These are phyloP conservation scores for Hyperoplus lanceolatus DNA, from an alignment of 2,797 vertebrate species.

Conservation along the genomic window DNA sequence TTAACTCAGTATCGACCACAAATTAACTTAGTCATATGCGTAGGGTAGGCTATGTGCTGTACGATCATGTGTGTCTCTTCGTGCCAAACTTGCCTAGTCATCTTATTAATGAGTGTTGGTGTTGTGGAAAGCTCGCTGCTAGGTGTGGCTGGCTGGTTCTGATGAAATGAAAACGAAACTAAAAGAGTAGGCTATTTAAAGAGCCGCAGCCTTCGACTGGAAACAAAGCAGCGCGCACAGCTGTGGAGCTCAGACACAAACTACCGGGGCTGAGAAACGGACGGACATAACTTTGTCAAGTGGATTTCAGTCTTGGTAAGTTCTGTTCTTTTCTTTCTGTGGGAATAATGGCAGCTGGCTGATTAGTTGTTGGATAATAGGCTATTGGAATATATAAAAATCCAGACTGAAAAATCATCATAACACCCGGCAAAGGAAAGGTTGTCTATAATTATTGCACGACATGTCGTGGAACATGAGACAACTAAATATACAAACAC, in stretches of 20 bases:
- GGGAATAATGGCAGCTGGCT: not conserved
- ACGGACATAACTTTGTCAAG: not conserved
- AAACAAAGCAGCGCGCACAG: not conserved
- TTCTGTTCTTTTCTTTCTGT: not conserved
- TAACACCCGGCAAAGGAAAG: too few species aligned
- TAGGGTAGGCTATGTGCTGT: too few species aligned
- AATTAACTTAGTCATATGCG: not conserved
- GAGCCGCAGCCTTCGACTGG: not conserved
- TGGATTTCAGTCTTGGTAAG: slow-evolving; percentile 26
- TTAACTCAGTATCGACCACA: too few species aligned
- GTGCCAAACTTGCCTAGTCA: not conserved
- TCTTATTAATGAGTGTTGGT: too few species aligned
- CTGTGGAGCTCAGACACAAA: not conserved
- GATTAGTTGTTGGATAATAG: not conserved
- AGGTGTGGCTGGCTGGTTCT: slow-evolving; percentile 27
- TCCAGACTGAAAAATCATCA: too few species aligned
- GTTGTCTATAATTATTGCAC: too few species aligned
- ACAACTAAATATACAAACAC: not conserved
- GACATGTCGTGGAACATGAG: too few species aligned
- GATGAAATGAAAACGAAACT: slow-evolving; percentile 68
- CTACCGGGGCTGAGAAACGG: too few species aligned
- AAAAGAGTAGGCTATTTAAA: slow-evolving; percentile 19
- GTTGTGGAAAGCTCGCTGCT: too few species aligned
- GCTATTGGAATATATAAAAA: not conserved
- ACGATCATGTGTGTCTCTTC: not conserved